Conservation (phyloP, 2,888 invertebrate genomes). For the Pandemis heparana region DNA sequence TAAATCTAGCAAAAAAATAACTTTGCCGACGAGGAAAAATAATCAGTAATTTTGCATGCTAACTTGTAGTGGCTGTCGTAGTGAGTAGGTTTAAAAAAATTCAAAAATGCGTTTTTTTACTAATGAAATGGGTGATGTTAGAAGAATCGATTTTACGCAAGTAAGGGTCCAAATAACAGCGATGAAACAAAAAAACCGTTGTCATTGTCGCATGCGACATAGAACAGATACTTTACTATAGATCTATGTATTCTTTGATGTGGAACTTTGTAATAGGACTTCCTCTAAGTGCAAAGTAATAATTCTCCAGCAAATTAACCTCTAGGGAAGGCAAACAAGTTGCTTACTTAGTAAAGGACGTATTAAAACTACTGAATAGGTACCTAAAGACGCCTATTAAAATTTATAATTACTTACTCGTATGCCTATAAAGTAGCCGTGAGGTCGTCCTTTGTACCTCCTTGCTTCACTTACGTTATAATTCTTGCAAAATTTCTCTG, state of each 20-base stretch:
- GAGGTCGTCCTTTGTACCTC: slow-evolving; percentile 48
- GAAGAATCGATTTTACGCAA: background rate
- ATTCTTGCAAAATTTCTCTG: slow-evolving; percentile 54
- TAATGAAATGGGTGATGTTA: background rate
- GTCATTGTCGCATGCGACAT: too few relatives aligned
- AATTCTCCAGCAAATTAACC: background rate
- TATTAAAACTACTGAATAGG: slow-evolving; percentile 14
- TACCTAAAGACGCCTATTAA: slow-evolving; percentile 17
- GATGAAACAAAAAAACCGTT: too few relatives aligned
- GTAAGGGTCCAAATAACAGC: too few relatives aligned
- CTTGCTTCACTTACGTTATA: slow-evolving; percentile 50
- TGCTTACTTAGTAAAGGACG: background rate
- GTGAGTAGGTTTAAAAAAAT: too few relatives aligned
- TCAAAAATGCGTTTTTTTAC: too few relatives aligned
- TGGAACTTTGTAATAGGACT: background rate
- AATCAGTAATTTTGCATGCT: too few relatives aligned
- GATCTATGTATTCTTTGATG: background rate
- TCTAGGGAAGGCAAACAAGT: background rate
- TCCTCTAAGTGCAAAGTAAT: background rate
- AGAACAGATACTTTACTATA: too few relatives aligned
- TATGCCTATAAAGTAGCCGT: slow-evolving; percentile 40
- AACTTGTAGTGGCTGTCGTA: too few relatives aligned
- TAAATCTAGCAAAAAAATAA: too few relatives aligned
- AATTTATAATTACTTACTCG: slow-evolving; percentile 19
- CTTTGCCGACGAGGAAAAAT: too few relatives aligned